Evolutionary conservation across 2,113 vertebrate species (phyloP).

Genomic region (Emydura subglobosa): DNA sequence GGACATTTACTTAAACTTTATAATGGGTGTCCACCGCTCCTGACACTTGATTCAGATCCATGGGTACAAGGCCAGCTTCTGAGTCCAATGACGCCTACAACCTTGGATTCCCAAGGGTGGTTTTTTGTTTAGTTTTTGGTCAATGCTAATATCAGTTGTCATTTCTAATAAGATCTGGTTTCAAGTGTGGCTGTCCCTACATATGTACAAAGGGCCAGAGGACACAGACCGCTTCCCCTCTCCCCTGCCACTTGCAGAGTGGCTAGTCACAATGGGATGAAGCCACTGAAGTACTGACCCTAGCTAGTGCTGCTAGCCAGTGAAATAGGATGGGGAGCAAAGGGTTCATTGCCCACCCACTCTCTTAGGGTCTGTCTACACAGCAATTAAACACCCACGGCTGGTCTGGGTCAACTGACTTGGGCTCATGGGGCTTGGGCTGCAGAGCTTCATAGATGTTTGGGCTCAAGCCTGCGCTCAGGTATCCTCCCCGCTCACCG

Average conservation of each 20-base stretch:
- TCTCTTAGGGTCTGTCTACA: background rate
- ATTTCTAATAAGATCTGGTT: background rate
- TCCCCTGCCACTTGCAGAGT: background rate
- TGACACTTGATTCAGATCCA: background rate
- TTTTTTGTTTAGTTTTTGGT: background rate
- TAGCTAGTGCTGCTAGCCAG: background rate
- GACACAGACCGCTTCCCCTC: background rate
- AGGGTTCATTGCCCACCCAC: background rate
- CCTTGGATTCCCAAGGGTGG: background rate
- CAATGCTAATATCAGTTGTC: background rate
- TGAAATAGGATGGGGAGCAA: background rate
- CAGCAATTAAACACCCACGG: too few species aligned
- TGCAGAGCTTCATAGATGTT: too few species aligned
- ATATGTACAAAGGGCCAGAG: background rate
- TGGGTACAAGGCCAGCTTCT: background rate
- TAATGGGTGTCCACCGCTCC: background rate
- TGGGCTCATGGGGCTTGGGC: too few species aligned
- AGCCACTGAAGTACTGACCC: background rate
- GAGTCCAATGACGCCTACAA: background rate
- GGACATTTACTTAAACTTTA: background rate
- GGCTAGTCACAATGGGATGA: background rate
- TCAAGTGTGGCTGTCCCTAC: background rate
- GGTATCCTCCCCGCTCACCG: too few species aligned
- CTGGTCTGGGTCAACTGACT: too few species aligned
- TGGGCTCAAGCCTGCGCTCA: too few species aligned